These are phyloP conservation scores for Hanleya hanleyi DNA, from an alignment of 2,888 invertebrate species.

Conservation along the genomic window DNA sequence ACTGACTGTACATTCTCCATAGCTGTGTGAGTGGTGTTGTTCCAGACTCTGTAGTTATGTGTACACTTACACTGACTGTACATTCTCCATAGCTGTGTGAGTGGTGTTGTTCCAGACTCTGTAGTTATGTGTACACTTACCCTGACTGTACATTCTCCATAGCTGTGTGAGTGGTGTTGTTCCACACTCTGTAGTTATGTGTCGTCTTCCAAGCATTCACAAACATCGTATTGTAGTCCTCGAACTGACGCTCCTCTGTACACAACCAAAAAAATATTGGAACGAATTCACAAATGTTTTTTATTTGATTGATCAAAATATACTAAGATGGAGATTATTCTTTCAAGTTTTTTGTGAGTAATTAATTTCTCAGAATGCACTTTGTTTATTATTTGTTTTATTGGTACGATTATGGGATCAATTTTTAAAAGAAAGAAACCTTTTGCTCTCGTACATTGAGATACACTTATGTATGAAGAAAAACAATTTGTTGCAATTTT, in stretches of 20 bases:
- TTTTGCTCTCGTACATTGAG: no score
- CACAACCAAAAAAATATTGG: not conserved
- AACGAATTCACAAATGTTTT: conserved; percentile 1
- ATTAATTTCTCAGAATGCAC: no score
- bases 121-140: conserved; percentile 57
- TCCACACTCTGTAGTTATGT: conserved; percentile 91
- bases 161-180: conserved; percentile 78
- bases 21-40: conserved; percentile 78
- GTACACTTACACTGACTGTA: conserved; percentile 82
- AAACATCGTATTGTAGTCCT: conserved; percentile 91
- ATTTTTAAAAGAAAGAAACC: no score
- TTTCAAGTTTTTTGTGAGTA: no score
- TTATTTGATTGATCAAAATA: no score
- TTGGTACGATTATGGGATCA: no score
- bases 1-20: conserved; percentile 81
- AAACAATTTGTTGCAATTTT: no score
- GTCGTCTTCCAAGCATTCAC: conserved; percentile 89
- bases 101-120: not conserved
- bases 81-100: not conserved
- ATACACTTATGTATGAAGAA: no score
- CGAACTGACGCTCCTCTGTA: conserved; percentile 73
- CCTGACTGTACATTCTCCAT: conserved; percentile 81
- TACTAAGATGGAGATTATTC: no score
- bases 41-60: conserved; percentile 91
- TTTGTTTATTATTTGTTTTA: no score